Percentiles rank a stretch among this genome's conserved stretches.
These are phyloP conservation scores for Etheostoma nigrum DNA, from an alignment of 2,797 vertebrate genomes.

Conservation along the genomic window DNA sequence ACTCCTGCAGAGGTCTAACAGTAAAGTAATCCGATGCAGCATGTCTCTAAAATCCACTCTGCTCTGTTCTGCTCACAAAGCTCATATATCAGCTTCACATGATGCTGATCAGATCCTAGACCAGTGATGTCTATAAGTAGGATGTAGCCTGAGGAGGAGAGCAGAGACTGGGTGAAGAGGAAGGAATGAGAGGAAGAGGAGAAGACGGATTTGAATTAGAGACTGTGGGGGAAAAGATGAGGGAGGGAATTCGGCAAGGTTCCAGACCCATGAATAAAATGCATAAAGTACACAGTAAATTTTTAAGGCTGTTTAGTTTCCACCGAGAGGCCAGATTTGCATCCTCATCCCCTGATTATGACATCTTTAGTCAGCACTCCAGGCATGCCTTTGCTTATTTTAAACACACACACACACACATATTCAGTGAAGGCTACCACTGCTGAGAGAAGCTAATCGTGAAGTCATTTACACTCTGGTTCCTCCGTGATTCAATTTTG, in stretches of 20 bases:
- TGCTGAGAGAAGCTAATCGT: slow-evolving; percentile 56
- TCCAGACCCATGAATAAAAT: slow-evolving; percentile 70
- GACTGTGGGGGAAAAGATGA: slow-evolving; percentile 26
- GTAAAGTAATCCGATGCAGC: slow-evolving; percentile 47
- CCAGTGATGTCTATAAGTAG: slow-evolving; percentile 35
- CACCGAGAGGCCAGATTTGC: slow-evolving; percentile 73
- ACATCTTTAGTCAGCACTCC: slow-evolving; percentile 66
- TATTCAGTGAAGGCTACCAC: slow-evolving; percentile 37
- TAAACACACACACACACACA: slow-evolving; percentile 36
- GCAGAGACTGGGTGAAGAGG: slow-evolving; percentile 28
- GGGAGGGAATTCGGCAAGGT: slow-evolving; percentile 45
- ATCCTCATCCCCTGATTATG: slow-evolving; percentile 74
- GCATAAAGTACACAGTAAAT: slow-evolving; percentile 68
- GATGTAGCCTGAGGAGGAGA: slow-evolving; percentile 55
- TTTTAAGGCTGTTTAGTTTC: slow-evolving; percentile 74
- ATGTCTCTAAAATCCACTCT: slow-evolving; percentile 48
- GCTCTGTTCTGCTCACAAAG: slow-evolving; percentile 56
- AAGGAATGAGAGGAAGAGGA: slow-evolving; percentile 14
- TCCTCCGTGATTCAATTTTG: slow-evolving; percentile 41
- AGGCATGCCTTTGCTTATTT: slow-evolving; percentile 65
- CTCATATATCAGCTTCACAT: slow-evolving; percentile 60
- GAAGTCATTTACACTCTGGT: slow-evolving; percentile 36
- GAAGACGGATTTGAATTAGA: slow-evolving; percentile 35
- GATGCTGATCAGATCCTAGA: slow-evolving; percentile 61
- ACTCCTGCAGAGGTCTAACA: slow-evolving; percentile 23